phyloP scores from a whole-genome alignment of 2,797 vertebrate species.

The Acipenser ruthenus region DNA sequence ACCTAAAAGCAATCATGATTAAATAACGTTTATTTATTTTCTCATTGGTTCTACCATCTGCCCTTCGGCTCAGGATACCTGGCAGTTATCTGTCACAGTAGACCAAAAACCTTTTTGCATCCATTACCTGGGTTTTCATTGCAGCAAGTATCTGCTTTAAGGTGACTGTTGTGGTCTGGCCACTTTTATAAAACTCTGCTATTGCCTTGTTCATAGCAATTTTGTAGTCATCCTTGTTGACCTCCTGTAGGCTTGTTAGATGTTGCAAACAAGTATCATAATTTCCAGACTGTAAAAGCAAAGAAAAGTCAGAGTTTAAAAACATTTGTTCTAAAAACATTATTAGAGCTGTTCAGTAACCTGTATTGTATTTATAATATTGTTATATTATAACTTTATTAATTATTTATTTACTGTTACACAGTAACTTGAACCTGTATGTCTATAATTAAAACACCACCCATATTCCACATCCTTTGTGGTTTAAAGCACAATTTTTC shows the following conservation, averaged over 20 bases:
- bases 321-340: too few relatives aligned
- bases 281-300: constrained; percentile 68
- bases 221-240: constrained; percentile 97
- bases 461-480: neutral
- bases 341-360: too few relatives aligned
- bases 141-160: constrained; percentile 80
- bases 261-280: constrained; percentile 82
- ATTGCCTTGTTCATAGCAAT: constrained; percentile 87
- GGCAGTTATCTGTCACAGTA: too few relatives aligned
- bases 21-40: too few relatives aligned
- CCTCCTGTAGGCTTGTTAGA: constrained; percentile 78
- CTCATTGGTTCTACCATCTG: too few relatives aligned
- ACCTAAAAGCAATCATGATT: too few relatives aligned
- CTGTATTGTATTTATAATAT: too few relatives aligned
- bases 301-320: constrained; percentile 10
- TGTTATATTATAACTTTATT: too few relatives aligned
- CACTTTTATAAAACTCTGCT: constrained; percentile 87
- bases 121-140: constrained; percentile 85
- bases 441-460: neutral
- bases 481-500: neutral
- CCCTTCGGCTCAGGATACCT: too few relatives aligned
- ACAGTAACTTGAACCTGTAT: constrained; percentile 4
- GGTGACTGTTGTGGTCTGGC: constrained; percentile 80
- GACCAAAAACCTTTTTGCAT: neutral
- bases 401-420: too few relatives aligned